Evolutionary conservation across 2,113 vertebrate genomes (phyloP).

Genomic region (Bungarus multicinctus): DNA sequence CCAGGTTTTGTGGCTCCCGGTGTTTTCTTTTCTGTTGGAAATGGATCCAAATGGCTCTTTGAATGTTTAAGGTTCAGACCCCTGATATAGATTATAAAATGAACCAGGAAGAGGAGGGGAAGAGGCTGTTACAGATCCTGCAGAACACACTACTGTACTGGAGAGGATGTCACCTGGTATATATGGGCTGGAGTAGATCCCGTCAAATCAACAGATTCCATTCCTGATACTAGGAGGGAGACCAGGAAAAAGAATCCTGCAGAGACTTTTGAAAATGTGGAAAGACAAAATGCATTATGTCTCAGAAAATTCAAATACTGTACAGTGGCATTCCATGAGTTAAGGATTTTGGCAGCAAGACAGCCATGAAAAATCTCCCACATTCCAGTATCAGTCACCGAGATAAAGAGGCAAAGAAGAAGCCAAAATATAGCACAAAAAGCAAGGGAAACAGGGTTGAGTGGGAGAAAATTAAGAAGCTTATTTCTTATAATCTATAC

Average conservation of each 20-base stretch:
- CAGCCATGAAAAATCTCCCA: background rate
- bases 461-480: background rate
- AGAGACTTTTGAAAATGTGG: background rate
- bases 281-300: background rate
- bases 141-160: background rate
- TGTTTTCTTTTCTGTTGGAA: too few species aligned
- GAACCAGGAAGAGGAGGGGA: background rate
- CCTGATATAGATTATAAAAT: background rate
- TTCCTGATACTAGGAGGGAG: background rate
- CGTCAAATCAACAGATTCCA: background rate
- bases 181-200: background rate
- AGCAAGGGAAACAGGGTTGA: background rate
- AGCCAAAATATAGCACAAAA: background rate
- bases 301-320: background rate
- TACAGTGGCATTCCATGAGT: background rate
- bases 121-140: background rate
- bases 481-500: background rate
- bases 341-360: background rate
- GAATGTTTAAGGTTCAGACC: too few species aligned
- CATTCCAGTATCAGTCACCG: background rate
- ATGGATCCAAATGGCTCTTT: too few species aligned
- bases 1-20: too few species aligned
- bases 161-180: background rate
- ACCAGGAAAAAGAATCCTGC: background rate
- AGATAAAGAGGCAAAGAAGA: background rate